These are phyloP conservation scores for Cryptotermes secundus DNA, from an alignment of 1,140 invertebrate species.

Conservation along the genomic window DNA sequence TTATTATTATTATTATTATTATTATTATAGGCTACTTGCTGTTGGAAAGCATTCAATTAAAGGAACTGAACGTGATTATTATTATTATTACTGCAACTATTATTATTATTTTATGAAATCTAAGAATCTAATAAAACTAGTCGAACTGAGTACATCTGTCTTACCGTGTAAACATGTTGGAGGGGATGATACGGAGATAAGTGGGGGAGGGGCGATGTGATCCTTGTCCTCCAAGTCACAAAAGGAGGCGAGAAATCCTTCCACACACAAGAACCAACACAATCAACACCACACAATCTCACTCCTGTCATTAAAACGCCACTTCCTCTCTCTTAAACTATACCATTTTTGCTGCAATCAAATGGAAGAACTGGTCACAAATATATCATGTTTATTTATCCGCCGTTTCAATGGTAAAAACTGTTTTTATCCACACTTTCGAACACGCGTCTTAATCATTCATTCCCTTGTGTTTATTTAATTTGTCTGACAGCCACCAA, in stretches of 20 bases:
- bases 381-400: not conserved
- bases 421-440: no score
- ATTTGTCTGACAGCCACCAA: not conserved
- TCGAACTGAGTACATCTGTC: not conserved
- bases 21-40: no score
- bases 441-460: not conserved
- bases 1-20: no score
- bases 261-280: not conserved
- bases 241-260: not conserved
- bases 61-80: no score
- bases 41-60: no score
- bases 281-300: not conserved
- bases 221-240: slow-evolving; percentile 1
- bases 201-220: no score
- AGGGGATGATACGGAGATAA: not conserved
- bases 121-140: not conserved
- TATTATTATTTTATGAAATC: not conserved
- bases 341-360: no score
- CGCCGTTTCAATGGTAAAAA: no score
- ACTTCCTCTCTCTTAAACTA: no score
- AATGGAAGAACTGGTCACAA: not conserved
- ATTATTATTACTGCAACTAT: no score
- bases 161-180: not conserved
- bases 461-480: not conserved
- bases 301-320: not conserved